phyloP scores from a whole-genome alignment of 2,113 vertebrate genomes.

The Monarcha castaneiventris region DNA sequence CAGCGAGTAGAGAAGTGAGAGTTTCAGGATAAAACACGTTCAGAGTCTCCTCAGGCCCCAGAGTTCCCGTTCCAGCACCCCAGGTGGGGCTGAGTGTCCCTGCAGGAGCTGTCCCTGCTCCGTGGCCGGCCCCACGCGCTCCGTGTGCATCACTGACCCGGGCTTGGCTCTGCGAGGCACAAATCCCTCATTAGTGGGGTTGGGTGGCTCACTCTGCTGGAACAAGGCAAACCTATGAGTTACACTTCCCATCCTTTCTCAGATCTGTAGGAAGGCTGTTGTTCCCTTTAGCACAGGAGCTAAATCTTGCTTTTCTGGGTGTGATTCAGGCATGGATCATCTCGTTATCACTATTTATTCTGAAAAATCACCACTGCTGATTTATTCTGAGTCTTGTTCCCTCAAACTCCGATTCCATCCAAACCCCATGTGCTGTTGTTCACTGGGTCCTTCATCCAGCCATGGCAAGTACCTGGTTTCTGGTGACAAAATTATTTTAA shows the following conservation, averaged over 20 bases:
- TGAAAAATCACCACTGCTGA: neutral
- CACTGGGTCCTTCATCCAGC: neutral
- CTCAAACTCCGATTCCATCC: rapidly evolving
- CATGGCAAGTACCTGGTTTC: rapidly evolving
- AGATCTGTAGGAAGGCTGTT: no score
- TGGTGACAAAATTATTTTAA: neutral
- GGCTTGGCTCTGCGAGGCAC: neutral
- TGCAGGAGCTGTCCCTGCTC: neutral
- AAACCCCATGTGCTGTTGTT: rapidly evolving
- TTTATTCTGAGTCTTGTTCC: neutral
- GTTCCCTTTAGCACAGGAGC: neutral
- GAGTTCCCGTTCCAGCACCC: rapidly evolving
- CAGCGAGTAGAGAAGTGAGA: rapidly evolving
- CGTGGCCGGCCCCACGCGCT: neutral
- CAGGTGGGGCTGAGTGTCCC: rapidly evolving
- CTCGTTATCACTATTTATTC: neutral
- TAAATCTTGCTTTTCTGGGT: neutral
- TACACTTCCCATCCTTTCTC: rapidly evolving
- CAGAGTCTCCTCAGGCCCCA: neutral
- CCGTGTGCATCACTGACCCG: neutral
- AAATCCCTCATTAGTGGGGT: neutral
- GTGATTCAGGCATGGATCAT: neutral
- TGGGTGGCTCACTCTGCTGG: neutral
- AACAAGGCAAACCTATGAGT: no score
- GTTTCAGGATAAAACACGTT: rapidly evolving